Percentiles rank a stretch among this genome's conserved stretches.
Evolutionary conservation across 2,888 invertebrate species (phyloP).

Genomic region (Thereva unica): DNA sequence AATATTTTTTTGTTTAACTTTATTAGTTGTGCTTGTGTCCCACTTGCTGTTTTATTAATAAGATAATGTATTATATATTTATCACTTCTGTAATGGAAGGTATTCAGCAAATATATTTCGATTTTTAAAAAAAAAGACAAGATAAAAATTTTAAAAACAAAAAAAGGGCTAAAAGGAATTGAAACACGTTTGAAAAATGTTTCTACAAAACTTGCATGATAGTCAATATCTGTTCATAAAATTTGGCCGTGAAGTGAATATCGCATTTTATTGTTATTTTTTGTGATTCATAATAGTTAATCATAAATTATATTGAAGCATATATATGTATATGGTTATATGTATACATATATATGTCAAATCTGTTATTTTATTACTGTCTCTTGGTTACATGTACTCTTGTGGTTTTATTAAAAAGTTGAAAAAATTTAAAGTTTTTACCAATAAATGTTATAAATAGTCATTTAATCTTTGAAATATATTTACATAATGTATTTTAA

Average conservation of each 20-base stretch:
- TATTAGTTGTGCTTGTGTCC: constrained; percentile 50
- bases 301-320: too few species aligned
- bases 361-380: too few species aligned
- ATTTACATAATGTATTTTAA: too few species aligned
- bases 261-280: constrained; percentile 48
- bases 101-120: constrained; percentile 16
- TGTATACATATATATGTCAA: too few species aligned
- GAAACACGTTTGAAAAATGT: constrained; percentile 57
- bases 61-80: too few species aligned
- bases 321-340: too few species aligned
- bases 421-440: too few species aligned
- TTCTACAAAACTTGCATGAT: constrained; percentile 21
- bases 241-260: constrained; percentile 48
- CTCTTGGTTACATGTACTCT: too few species aligned
- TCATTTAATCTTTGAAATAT: too few species aligned
- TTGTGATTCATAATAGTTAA: constrained; percentile 1
- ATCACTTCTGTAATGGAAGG: not conserved
- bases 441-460: too few species aligned
- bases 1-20: constrained; percentile 45
- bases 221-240: constrained; percentile 6
- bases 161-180: constrained; percentile 49
- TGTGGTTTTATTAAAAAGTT: too few species aligned
- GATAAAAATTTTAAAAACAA: constrained; percentile 12
- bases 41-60: constrained; percentile 51
- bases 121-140: constrained; percentile 8